Conservation (phyloP, 2,888 invertebrate genomes). For the Orgyia antiqua region DNA sequence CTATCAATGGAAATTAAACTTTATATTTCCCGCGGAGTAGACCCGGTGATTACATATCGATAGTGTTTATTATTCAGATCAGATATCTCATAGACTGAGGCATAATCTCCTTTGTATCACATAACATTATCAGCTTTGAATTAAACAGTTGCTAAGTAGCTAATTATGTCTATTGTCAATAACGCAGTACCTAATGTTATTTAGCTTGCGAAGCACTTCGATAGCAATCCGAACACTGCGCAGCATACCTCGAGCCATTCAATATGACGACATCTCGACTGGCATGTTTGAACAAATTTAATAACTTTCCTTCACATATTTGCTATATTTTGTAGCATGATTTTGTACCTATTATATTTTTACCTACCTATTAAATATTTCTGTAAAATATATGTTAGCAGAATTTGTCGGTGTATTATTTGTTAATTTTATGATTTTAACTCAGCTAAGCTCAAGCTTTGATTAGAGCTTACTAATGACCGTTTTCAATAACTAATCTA, state of each 20-base stretch:
- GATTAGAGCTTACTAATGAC: background rate
- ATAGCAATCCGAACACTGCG: constrained; percentile 3
- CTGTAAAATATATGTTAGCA: background rate
- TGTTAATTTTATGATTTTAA: too few species aligned
- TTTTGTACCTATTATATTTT: too few species aligned
- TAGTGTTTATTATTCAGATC: too few species aligned
- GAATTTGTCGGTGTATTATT: too few species aligned
- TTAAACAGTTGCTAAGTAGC: constrained; percentile 24
- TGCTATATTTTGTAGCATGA: background rate
- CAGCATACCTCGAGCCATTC: constrained; percentile 8
- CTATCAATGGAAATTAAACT: too few species aligned
- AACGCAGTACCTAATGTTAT: constrained; percentile 19
- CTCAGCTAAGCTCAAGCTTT: background rate
- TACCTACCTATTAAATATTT: constrained; percentile 1
- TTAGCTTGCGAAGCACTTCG: constrained; percentile 11
- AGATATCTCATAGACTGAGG: too few species aligned
- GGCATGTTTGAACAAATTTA: constrained; percentile 4
- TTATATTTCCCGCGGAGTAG: too few species aligned
- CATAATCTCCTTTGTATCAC: constrained; percentile 5
- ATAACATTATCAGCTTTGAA: constrained; percentile 31
- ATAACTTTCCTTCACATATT: constrained; percentile 3
- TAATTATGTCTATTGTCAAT: constrained; percentile 23
- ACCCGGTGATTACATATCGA: too few species aligned
- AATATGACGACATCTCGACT: constrained; percentile 4
- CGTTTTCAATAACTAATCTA: background rate